A percentile compares a stretch with the other conserved stretches of the same genome.
These are phyloP conservation scores for Andricus grossulariae DNA, from an alignment of 1,140 invertebrate genomes.

Conservation along the genomic window DNA sequence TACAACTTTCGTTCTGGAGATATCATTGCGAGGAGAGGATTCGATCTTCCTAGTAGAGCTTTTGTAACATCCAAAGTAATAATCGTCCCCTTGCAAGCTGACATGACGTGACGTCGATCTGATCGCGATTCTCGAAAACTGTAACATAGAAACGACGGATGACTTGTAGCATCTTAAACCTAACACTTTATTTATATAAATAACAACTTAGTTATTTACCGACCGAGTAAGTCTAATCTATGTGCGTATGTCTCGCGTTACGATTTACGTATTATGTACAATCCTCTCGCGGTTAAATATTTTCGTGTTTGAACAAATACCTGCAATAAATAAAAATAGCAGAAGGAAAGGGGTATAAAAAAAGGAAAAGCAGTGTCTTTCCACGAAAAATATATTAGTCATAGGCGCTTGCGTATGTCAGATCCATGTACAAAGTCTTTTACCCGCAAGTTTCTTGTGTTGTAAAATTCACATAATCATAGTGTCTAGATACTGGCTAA, in stretches of 20 bases:
- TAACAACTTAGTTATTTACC: constrained; percentile 65
- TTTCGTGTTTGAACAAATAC: constrained; percentile 14
- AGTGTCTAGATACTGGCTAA: constrained; percentile 72
- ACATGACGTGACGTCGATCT: constrained; percentile 1
- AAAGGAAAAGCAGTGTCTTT: neutral
- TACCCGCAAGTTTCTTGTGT: constrained; percentile 74
- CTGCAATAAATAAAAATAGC: neutral
- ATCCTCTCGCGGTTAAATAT: constrained; percentile 15
- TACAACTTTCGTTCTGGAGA: neutral
- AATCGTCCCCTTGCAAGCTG: neutral
- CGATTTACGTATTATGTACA: constrained; percentile 52
- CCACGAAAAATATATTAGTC: constrained; percentile 11
- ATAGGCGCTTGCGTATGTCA: constrained; percentile 56
- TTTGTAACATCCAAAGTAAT: constrained; percentile 26
- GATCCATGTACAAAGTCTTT: constrained; percentile 76
- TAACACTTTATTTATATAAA: constrained; percentile 70
- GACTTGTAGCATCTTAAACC: constrained; percentile 62
- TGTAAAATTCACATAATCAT: constrained; percentile 77
- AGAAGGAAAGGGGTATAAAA: neutral
- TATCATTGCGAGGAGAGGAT: neutral
- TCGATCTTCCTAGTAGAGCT: constrained; percentile 11
- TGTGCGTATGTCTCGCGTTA: constrained; percentile 65
- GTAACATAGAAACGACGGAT: constrained; percentile 51
- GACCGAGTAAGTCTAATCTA: constrained; percentile 65
- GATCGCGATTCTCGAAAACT: constrained; percentile 34